These are phyloP conservation scores for Cathartes aura DNA, from an alignment of 2,113 vertebrate species.

Conservation along the genomic window DNA sequence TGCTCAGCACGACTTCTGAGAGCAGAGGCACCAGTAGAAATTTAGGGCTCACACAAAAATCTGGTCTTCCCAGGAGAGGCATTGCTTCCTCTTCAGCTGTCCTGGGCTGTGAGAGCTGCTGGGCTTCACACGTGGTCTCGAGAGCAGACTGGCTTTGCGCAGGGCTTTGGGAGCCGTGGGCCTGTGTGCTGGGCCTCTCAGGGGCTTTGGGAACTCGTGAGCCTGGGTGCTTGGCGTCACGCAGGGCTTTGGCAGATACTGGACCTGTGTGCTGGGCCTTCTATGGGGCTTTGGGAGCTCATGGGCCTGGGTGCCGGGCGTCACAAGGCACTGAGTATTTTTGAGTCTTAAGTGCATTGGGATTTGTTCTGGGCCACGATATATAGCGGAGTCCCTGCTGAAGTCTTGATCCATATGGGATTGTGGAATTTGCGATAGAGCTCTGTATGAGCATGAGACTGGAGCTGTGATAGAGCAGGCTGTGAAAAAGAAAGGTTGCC, in stretches of 20 bases:
- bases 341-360: not conserved
- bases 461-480: not conserved
- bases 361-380: not conserved
- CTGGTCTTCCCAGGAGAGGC: not conserved
- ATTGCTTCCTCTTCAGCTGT: not conserved
- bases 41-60: not conserved
- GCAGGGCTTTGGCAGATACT: not conserved
- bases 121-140: not conserved
- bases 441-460: not conserved
- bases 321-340: not conserved
- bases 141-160: not conserved
- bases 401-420: not conserved
- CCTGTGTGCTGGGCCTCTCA: too few species aligned
- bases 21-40: not conserved
- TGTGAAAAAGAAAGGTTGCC: not conserved
- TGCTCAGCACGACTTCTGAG: not conserved
- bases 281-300: not conserved
- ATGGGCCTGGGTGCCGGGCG: accelerated
- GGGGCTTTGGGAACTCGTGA: not conserved
- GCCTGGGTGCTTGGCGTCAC: not conserved
- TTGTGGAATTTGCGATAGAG: not conserved
- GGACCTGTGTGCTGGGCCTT: not conserved
- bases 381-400: not conserved
- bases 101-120: not conserved
- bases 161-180: not conserved